Evolutionary conservation across 2,888 invertebrate genomes (phyloP).

Genomic region (Eulithis testata): DNA sequence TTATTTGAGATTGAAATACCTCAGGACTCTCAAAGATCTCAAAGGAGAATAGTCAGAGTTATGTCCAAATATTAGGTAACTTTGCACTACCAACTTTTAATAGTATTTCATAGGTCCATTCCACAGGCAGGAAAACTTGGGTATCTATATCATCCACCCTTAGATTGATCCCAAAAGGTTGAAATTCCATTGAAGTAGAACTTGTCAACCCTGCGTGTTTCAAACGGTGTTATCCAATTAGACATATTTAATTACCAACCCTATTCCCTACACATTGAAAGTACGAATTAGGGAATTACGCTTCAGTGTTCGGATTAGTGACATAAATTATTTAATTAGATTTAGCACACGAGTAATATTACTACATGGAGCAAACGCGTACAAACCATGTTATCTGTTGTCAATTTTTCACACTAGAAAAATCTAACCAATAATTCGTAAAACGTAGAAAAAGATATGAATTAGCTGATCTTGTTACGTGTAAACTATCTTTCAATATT

Average conservation of each 20-base stretch:
- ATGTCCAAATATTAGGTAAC: too few relatives aligned
- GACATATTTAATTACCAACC: constrained; percentile 37
- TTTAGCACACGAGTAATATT: constrained; percentile 14
- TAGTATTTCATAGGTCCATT: too few relatives aligned
- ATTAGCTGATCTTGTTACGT: too few relatives aligned
- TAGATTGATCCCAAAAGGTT: neutral
- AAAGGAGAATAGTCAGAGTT: too few relatives aligned
- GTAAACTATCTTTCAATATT: too few relatives aligned
- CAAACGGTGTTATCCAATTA: constrained; percentile 26
- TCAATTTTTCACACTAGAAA: too few relatives aligned
- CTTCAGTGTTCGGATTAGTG: constrained; percentile 35
- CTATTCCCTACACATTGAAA: constrained; percentile 20
- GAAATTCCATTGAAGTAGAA: neutral
- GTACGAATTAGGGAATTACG: constrained; percentile 32
- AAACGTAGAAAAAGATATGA: too few relatives aligned
- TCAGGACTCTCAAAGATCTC: too few relatives aligned
- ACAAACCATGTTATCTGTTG: neutral
- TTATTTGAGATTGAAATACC: too few relatives aligned
- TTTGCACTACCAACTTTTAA: too few relatives aligned
- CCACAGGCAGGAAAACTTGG: too few relatives aligned
- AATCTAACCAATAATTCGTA: neutral
- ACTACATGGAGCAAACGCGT: neutral
- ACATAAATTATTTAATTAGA: constrained; percentile 41
- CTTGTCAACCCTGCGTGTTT: constrained; percentile 4
- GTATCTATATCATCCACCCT: neutral